Evolutionary conservation across 1,140 invertebrate genomes (phyloP).

Genomic region (Delia radicum): DNA sequence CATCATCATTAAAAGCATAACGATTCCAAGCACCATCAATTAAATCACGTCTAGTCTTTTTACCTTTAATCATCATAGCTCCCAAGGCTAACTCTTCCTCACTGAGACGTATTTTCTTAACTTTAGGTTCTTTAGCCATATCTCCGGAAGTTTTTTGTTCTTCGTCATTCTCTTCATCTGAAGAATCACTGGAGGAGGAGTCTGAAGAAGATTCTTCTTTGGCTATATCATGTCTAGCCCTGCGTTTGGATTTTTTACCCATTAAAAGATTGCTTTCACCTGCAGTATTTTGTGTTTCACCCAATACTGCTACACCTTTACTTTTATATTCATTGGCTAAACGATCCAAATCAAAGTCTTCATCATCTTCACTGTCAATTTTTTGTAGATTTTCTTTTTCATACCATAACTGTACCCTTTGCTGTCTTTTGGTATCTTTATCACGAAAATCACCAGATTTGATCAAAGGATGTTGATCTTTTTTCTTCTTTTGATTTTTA

Average conservation of each 20-base stretch:
- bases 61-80: conserved; percentile 78
- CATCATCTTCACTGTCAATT: conserved; percentile 80
- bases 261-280: conserved; percentile 17
- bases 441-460: conserved; percentile 80
- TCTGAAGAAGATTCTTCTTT: conserved; percentile 41
- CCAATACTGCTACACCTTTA: conserved; percentile 62
- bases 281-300: conserved; percentile 32
- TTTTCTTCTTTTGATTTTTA: conserved; percentile 55
- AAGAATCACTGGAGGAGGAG: conserved; percentile 57
- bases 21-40: conserved; percentile 89
- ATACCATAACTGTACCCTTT: conserved; percentile 87
- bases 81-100: conserved; percentile 86
- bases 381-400: conserved; percentile 86
- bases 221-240: conserved; percentile 40
- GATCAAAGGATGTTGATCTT: conserved; percentile 72
- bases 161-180: conserved; percentile 35
- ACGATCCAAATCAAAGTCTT: conserved; percentile 83
- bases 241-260: conserved; percentile 51
- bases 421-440: conserved; percentile 68
- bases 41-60: conserved; percentile 82
- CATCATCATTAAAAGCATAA: conserved; percentile 83
- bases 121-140: conserved; percentile 47
- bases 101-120: conserved; percentile 75
- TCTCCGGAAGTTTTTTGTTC: conserved; percentile 31
- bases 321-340: conserved; percentile 72